A percentile compares a stretch with the other conserved stretches of the same genome.
Evolutionary conservation across 2,113 vertebrate species (phyloP).

Genomic region (Uria lomvia): DNA sequence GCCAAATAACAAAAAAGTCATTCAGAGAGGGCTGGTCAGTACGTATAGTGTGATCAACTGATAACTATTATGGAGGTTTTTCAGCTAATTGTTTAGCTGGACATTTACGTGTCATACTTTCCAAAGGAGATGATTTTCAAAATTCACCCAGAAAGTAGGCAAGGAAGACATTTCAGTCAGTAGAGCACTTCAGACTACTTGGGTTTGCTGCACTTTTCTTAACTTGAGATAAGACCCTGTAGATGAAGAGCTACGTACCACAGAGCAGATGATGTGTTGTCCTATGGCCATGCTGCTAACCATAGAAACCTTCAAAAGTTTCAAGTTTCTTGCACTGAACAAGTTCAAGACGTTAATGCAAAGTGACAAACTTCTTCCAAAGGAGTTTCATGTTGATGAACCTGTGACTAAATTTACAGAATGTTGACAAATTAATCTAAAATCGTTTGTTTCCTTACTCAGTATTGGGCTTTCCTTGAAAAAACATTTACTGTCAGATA

Average conservation of each 20-base stretch:
- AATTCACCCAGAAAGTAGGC: not conserved
- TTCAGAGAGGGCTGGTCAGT: not conserved
- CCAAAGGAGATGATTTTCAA: not conserved
- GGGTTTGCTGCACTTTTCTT: not conserved
- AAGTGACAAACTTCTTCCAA: not conserved
- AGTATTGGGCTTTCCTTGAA: not conserved
- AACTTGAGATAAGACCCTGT: not conserved
- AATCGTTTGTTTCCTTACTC: not conserved
- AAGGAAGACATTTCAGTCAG: not conserved
- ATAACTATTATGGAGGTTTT: not conserved
- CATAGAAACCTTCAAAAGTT: not conserved
- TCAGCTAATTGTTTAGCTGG: not conserved
- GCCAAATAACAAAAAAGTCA: not conserved
- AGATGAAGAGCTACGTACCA: not conserved
- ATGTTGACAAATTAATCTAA: not conserved
- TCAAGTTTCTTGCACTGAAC: not conserved
- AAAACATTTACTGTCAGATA: not conserved
- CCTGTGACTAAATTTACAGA: not conserved
- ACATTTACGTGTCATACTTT: not conserved
- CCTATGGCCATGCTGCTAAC: rapidly evolving
- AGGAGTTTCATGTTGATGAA: not conserved
- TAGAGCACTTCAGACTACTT: not conserved
- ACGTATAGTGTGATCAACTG: not conserved
- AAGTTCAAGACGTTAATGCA: not conserved
- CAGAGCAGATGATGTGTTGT: not conserved